phyloP scores from a whole-genome alignment of 1,140 invertebrate species.

The Drosophila nasuta region DNA sequence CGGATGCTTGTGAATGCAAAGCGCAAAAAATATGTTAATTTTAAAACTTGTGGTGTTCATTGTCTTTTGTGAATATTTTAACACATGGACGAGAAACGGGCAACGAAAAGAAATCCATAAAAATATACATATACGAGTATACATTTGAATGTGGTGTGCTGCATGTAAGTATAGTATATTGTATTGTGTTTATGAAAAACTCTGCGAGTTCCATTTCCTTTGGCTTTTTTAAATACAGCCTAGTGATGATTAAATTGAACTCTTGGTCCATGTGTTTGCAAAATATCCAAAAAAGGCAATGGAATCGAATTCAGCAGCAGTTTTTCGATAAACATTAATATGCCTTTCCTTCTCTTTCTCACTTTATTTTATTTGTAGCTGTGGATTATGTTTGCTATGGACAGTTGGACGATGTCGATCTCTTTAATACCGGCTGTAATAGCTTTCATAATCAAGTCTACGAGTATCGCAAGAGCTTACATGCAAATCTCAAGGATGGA shows the following conservation, averaged over 20 bases:
- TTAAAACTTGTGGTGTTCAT: conserved; percentile 37
- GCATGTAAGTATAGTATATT: conserved; percentile 71
- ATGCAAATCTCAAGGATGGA: conserved; percentile 76
- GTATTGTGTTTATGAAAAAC: conserved; percentile 57
- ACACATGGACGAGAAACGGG: conserved; percentile 69
- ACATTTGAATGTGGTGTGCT: conserved; percentile 8
- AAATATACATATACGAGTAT: conserved; percentile 5
- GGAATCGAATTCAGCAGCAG: conserved; percentile 78
- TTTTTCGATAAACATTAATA: conserved; percentile 63
- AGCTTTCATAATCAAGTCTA: conserved; percentile 82
- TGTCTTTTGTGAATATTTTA: conserved; percentile 76
- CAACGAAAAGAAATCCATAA: background rate
- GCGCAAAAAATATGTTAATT: background rate
- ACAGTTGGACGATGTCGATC: conserved; percentile 79
- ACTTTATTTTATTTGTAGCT: conserved; percentile 61
- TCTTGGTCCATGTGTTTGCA: conserved; percentile 80
- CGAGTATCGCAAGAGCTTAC: conserved; percentile 78
- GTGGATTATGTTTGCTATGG: conserved; percentile 82
- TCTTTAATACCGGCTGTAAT: conserved; percentile 73
- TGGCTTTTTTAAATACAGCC: conserved; percentile 58
- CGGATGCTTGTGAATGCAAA: conserved; percentile 3
- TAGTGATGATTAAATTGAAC: conserved; percentile 39
- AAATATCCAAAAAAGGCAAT: conserved; percentile 80
- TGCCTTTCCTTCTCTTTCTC: conserved; percentile 26
- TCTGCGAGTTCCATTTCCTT: conserved; percentile 83